Evolutionary conservation across 2,888 invertebrate species (phyloP).

Genomic region (Esperia sulphurella): DNA sequence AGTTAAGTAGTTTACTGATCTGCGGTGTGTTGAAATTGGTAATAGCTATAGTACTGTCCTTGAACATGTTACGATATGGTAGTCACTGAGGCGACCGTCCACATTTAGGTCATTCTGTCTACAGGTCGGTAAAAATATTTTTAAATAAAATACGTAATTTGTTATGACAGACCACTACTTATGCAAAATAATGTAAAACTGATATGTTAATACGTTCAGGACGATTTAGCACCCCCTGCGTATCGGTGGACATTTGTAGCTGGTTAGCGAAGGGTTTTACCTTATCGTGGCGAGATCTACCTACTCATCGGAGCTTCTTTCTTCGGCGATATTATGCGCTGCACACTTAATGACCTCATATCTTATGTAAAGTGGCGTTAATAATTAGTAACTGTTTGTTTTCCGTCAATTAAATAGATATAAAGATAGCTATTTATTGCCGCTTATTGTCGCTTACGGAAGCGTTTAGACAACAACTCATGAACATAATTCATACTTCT

Average conservation of each 20-base stretch:
- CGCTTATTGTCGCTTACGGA: too few relatives aligned
- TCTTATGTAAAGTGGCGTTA: slow-evolving; percentile 29
- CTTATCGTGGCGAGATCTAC: slow-evolving; percentile 41
- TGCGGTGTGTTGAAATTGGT: too few relatives aligned
- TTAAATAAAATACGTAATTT: not conserved
- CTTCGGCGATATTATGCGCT: slow-evolving; percentile 43
- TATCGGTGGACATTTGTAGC: slow-evolving; percentile 53
- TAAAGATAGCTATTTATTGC: not conserved
- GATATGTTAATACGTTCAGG: slow-evolving; percentile 67
- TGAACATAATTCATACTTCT: too few relatives aligned
- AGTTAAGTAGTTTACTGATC: too few relatives aligned
- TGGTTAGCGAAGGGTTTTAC: slow-evolving; percentile 45
- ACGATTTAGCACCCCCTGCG: slow-evolving; percentile 70
- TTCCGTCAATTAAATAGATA: slow-evolving; percentile 9
- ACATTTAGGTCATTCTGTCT: not conserved
- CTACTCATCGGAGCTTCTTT: slow-evolving; percentile 54
- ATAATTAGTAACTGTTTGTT: slow-evolving; percentile 22
- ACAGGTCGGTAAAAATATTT: not conserved
- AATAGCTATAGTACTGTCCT: too few relatives aligned
- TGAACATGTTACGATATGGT: too few relatives aligned
- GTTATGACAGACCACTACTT: slow-evolving; percentile 9
- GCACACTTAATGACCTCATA: slow-evolving; percentile 39
- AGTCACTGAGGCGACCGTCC: too few relatives aligned
- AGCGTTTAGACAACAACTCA: too few relatives aligned
- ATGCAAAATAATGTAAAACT: slow-evolving; percentile 64